Conservation (phyloP, 2,888 invertebrate genomes). For the Drosophila recens region DNA sequence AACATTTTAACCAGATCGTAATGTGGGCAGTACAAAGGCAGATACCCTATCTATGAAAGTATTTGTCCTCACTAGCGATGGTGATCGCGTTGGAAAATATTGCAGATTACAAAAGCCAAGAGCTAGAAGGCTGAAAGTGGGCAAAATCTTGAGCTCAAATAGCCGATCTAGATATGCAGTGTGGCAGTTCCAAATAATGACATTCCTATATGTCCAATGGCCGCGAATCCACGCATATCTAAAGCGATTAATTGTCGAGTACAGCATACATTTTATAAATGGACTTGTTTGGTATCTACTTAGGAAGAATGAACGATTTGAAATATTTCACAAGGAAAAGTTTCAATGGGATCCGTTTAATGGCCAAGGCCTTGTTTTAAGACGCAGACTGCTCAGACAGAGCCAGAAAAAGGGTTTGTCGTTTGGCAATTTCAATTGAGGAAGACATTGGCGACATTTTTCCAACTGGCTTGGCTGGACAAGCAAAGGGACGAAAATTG, state of each 20-base stretch:
- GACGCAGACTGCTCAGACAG: conserved; percentile 4
- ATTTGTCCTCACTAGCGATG: too few species aligned
- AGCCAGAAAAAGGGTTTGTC: conserved; percentile 28
- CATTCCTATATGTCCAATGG: too few species aligned
- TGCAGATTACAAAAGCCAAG: too few species aligned
- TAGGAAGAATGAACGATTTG: background rate
- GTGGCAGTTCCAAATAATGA: too few species aligned
- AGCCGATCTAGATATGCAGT: too few species aligned
- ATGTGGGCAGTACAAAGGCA: too few species aligned
- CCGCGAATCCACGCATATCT: background rate
- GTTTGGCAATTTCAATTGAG: conserved; percentile 37
- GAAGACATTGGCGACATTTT: conserved; percentile 45
- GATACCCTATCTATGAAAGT: too few species aligned
- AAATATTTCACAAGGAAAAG: background rate
- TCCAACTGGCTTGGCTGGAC: conserved; percentile 35
- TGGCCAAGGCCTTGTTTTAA: conserved; percentile 19
- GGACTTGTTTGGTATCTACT: background rate
- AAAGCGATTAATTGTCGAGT: background rate
- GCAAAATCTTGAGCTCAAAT: too few species aligned
- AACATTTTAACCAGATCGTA: too few species aligned
- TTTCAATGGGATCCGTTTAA: background rate
- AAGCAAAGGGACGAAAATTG: conserved; percentile 51
- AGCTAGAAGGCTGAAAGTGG: too few species aligned
- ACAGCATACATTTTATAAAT: background rate
- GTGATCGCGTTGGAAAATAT: too few species aligned